A percentile compares a stretch with the other conserved stretches of the same genome.
phyloP scores from a whole-genome alignment of 1,140 invertebrate genomes.

The Eubasilissa regina region DNA sequence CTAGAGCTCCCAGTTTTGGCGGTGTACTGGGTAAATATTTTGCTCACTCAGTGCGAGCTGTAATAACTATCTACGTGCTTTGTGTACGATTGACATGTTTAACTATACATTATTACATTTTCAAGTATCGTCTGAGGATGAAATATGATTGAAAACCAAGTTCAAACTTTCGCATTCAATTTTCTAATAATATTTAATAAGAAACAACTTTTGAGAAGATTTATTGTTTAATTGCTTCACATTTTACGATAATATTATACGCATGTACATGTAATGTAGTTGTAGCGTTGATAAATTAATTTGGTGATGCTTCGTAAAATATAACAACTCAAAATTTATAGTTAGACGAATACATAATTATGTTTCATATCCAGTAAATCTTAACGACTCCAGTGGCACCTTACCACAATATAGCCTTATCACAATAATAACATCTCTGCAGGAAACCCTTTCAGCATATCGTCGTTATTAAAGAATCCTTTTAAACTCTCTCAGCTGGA shows the following conservation, averaged over 20 bases:
- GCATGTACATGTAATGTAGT: too few relatives aligned
- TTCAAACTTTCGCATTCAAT: too few relatives aligned
- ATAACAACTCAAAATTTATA: too few relatives aligned
- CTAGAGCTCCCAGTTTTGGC: background rate
- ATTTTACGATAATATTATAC: too few relatives aligned
- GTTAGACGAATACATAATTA: background rate
- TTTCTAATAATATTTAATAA: too few relatives aligned
- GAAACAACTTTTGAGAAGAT: too few relatives aligned
- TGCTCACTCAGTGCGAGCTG: conserved; percentile 5
- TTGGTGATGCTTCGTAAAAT: too few relatives aligned
- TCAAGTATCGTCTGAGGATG: background rate
- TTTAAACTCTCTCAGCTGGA: conserved; percentile 19
- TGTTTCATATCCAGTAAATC: background rate
- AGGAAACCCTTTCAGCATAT: conserved; percentile 26
- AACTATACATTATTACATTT: conserved; percentile 7
- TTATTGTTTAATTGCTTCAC: too few relatives aligned
- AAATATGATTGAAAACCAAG: too few relatives aligned
- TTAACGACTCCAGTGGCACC: conserved; percentile 5
- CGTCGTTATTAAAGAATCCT: conserved; percentile 28
- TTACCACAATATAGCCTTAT: conserved; percentile 12
- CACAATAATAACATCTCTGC: conserved; percentile 12
- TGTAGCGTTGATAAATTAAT: too few relatives aligned
- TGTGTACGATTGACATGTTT: background rate
- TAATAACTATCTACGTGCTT: conserved; percentile 6
- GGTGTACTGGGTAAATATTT: conserved; percentile 20